Conservation (phyloP, 2,113 vertebrate species). For the Spheniscus mendiculus region DNA sequence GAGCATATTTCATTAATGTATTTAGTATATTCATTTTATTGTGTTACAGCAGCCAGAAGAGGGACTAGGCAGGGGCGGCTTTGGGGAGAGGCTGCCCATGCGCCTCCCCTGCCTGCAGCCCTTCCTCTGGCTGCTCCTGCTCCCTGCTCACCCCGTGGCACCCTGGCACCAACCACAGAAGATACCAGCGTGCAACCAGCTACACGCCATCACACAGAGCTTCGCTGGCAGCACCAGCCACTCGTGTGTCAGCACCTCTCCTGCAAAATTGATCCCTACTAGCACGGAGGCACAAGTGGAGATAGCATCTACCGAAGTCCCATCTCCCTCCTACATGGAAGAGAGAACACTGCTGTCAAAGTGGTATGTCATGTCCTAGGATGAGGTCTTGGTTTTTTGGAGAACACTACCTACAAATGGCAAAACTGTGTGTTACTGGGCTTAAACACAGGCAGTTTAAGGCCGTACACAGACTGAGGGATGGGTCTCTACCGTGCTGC, state of each 20-base stretch:
- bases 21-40: too few relatives aligned
- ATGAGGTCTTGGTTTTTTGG: too few relatives aligned
- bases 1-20: neutral
- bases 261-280: neutral
- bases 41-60: neutral
- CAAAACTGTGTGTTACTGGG: neutral
- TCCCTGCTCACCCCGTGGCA: accelerated
- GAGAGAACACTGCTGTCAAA: neutral
- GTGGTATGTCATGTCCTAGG: too few relatives aligned
- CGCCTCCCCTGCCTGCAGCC: neutral
- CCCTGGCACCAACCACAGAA: too few relatives aligned
- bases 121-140: neutral
- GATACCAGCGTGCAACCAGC: too few relatives aligned
- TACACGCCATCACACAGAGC: neutral
- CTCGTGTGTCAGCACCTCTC: neutral
- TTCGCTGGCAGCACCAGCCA: neutral
- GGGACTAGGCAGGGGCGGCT: neutral
- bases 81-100: neutral
- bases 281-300: neutral
- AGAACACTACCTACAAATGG: too few relatives aligned
- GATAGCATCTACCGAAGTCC: neutral
- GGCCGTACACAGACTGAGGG: neutral
- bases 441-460: neutral
- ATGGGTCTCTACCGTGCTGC: too few relatives aligned
- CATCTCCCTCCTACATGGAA: neutral